These are phyloP conservation scores for Hermetia illucens DNA, from an alignment of 1,140 invertebrate species.

Conservation along the genomic window DNA sequence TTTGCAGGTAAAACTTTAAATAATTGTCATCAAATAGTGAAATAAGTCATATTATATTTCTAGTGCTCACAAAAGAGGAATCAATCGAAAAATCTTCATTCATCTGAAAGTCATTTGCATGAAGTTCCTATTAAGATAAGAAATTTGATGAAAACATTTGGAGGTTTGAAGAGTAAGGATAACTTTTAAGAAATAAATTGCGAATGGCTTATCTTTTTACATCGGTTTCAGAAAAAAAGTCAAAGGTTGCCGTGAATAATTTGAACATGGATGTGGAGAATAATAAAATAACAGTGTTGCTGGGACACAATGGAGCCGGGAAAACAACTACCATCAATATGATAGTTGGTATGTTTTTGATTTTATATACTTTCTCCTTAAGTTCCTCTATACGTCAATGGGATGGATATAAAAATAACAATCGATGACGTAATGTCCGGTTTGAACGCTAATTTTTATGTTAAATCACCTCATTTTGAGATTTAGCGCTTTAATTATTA, in stretches of 20 bases:
- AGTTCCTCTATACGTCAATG: too few species aligned
- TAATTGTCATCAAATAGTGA: too few species aligned
- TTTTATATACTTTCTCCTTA: too few species aligned
- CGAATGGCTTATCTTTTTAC: background rate
- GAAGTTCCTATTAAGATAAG: background rate
- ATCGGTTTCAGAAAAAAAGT: background rate
- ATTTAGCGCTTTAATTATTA: too few species aligned
- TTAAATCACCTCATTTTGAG: too few species aligned
- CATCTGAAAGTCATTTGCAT: conserved; percentile 1
- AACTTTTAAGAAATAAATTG: background rate
- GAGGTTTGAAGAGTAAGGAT: background rate
- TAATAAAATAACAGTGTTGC: conserved; percentile 42
- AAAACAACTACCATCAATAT: conserved; percentile 54
- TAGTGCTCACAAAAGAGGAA: background rate
- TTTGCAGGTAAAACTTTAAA: conserved; percentile 20
- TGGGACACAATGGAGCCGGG: conserved; percentile 62
- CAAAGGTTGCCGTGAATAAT: conserved; percentile 12
- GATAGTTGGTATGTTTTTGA: conserved; percentile 20
- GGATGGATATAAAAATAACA: too few species aligned
- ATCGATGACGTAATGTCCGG: too few species aligned
- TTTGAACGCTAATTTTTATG: too few species aligned
- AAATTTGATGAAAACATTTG: background rate
- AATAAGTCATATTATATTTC: background rate
- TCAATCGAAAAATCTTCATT: conserved; percentile 1
- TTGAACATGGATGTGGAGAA: conserved; percentile 29